Conservation (phyloP, 2,888 invertebrate genomes). For the Liposcelis brunnea region DNA sequence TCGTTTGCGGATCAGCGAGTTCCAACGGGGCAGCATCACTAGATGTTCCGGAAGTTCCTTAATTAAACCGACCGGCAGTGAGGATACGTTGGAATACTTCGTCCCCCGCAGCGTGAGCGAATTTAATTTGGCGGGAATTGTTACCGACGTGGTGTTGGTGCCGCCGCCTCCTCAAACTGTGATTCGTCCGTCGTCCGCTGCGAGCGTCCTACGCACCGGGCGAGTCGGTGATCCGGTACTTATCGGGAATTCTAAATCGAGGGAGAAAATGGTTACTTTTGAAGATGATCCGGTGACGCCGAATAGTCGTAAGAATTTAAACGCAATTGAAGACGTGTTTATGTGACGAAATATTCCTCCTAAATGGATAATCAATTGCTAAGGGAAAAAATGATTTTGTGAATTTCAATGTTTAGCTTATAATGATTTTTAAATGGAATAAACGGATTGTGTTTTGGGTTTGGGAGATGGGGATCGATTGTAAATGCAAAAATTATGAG, state of each 20-base stretch:
- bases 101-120: constrained; percentile 71
- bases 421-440: no score
- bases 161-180: constrained; percentile 27
- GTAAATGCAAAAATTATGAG: no score
- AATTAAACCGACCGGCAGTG: constrained; percentile 16
- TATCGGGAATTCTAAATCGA: constrained; percentile 28
- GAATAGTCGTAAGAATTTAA: constrained; percentile 23
- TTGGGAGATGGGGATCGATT: no score
- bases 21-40: constrained; percentile 46
- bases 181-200: constrained; percentile 17
- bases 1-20: constrained; percentile 32
- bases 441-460: no score
- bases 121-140: constrained; percentile 51
- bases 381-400: no score
- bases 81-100: constrained; percentile 51
- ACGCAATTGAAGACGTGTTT: constrained; percentile 50
- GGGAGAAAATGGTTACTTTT: constrained; percentile 66
- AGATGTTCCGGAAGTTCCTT: constrained; percentile 36
- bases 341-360: constrained; percentile 41
- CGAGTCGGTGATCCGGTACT: constrained; percentile 14
- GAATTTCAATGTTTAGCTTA: no score
- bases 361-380: no score
- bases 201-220: constrained; percentile 23
- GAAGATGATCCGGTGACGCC: constrained; percentile 44
- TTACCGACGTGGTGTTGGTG: constrained; percentile 36